phyloP scores from a whole-genome alignment of 2,113 vertebrate species.

The Guaruba guarouba region DNA sequence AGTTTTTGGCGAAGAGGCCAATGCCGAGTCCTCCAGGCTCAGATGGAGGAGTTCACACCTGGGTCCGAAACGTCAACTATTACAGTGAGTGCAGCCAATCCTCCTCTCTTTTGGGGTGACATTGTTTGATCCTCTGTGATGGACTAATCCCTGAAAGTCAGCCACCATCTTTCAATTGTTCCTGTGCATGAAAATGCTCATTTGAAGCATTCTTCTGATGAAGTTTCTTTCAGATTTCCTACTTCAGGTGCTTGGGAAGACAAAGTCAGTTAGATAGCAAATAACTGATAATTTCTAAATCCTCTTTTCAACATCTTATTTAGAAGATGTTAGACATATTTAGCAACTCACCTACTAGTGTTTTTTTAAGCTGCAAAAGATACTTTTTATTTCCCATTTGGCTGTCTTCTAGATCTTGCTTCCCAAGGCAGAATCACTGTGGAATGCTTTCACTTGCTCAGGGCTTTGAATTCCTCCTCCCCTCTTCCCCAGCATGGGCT shows the following conservation, averaged over 20 bases:
- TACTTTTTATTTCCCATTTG: neutral
- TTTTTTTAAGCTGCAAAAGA: neutral
- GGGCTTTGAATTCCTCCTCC: neutral
- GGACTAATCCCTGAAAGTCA: neutral
- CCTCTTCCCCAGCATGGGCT: neutral
- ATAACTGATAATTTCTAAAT: neutral
- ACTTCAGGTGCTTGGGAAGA: neutral
- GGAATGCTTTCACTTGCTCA: neutral
- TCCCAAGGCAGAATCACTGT: neutral
- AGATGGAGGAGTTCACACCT: constrained; percentile 82
- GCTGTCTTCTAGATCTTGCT: neutral
- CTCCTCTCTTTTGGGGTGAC: neutral
- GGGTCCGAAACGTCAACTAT: constrained; percentile 93
- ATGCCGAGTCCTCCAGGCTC: constrained; percentile 77
- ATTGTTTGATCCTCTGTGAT: neutral
- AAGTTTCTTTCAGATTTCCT: neutral
- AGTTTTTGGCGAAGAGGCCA: constrained; percentile 89
- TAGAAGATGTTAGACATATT: neutral
- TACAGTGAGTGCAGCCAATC: constrained; percentile 85
- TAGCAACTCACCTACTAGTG: neutral
- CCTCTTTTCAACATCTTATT: neutral
- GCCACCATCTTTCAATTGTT: neutral
- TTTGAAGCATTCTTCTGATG: neutral
- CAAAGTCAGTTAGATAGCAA: neutral
- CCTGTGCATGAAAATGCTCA: neutral